Evolutionary conservation across 2,888 invertebrate species (phyloP).

Genomic region (Coleophora deauratella): DNA sequence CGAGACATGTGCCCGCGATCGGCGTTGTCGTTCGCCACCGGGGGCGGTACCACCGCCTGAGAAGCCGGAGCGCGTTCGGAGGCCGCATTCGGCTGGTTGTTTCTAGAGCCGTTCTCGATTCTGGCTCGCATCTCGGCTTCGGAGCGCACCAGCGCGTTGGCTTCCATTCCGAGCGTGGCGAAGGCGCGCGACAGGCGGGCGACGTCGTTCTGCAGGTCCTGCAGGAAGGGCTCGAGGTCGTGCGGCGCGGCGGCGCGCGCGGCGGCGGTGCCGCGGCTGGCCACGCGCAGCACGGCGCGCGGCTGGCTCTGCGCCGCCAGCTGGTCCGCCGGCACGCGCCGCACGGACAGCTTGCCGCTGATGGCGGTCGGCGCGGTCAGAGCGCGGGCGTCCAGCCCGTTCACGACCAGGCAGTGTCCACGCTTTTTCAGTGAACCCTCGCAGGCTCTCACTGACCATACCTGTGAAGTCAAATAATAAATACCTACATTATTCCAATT

Average conservation of each 20-base stretch:
- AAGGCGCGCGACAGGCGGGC: conserved; percentile 48
- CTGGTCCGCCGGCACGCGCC: conserved; percentile 46
- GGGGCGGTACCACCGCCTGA: conserved; percentile 10
- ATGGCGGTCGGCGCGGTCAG: conserved; percentile 39
- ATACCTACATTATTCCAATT: conserved; percentile 4
- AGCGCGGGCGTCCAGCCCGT: conserved; percentile 45
- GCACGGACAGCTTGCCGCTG: conserved; percentile 47
- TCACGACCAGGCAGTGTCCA: conserved; percentile 48
- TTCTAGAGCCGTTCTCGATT: conserved; percentile 24
- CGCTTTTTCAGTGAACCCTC: conserved; percentile 61
- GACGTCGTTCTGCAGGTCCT: conserved; percentile 51
- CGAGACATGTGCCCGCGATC: conserved; percentile 32
- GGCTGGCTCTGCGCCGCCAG: conserved; percentile 41
- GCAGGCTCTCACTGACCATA: conserved; percentile 61
- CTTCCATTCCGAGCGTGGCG: conserved; percentile 48
- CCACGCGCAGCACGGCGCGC: conserved; percentile 57
- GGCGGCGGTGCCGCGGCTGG: conserved; percentile 38
- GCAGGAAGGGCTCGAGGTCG: conserved; percentile 44
- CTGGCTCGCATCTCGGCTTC: conserved; percentile 39
- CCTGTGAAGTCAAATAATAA: conserved; percentile 29
- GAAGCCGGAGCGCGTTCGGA: conserved; percentile 6
- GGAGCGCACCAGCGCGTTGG: conserved; percentile 38
- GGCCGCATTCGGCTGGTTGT: conserved; percentile 14
- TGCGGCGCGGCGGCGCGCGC: conserved; percentile 21
- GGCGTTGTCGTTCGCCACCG: conserved; percentile 9